Conservation (phyloP, 2,888 invertebrate species). For the Tiliacea citrago region DNA sequence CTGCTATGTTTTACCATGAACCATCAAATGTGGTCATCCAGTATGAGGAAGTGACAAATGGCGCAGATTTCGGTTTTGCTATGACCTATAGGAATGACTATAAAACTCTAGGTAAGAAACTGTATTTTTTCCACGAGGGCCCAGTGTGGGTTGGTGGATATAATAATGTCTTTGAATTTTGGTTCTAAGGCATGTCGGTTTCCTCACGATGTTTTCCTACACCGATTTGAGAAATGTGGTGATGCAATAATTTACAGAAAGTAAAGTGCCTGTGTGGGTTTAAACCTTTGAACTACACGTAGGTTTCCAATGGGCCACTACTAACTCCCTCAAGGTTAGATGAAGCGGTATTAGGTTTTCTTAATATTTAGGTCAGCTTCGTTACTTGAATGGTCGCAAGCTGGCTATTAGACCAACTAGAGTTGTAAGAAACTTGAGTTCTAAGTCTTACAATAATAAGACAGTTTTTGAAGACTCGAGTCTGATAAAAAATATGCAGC, state of each 20-base stretch:
- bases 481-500: no score
- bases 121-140: not conserved
- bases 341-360: not conserved
- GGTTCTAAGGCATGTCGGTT: no score
- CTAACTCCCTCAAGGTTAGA: not conserved
- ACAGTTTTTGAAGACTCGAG: no score
- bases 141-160: no score
- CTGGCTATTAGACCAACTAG: no score
- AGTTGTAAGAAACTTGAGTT: no score
- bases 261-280: not conserved
- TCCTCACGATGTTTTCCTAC: no score
- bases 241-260: no score
- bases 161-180: not conserved
- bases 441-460: no score
- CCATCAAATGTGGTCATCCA: slow-evolving; percentile 38
- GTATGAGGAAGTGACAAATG: not conserved
- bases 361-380: not conserved
- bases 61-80: slow-evolving; percentile 58
- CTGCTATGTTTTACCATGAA: slow-evolving; percentile 49
- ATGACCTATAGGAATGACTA: slow-evolving; percentile 26
- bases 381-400: no score
- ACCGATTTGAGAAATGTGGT: no score
- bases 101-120: slow-evolving; percentile 42
- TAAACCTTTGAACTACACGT: not conserved
- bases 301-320: not conserved